phyloP scores from a whole-genome alignment of 2,113 vertebrate species.

The Tyrannus savana region DNA sequence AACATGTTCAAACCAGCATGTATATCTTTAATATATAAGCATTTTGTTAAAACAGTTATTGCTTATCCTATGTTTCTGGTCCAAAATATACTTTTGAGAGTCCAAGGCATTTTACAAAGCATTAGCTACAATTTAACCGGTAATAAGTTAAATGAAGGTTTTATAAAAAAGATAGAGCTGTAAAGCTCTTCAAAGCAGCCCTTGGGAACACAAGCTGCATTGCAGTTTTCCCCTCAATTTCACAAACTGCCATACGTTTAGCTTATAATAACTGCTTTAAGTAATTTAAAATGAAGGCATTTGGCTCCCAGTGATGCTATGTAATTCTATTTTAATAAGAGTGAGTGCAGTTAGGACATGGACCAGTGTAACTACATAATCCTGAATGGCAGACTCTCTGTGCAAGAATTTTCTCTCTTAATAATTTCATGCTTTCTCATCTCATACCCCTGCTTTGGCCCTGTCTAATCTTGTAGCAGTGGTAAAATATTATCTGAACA shows the following conservation, averaged over 20 bases:
- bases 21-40: background rate
- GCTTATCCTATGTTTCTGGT: background rate
- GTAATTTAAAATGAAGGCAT: background rate
- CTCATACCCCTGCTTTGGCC: background rate
- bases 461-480: background rate
- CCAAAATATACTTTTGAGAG: background rate
- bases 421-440: background rate
- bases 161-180: background rate
- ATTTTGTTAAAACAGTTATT: background rate
- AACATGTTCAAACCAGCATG: background rate
- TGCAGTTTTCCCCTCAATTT: background rate
- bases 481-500: background rate
- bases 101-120: background rate
- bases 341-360: fast-evolving
- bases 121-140: background rate
- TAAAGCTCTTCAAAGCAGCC: background rate
- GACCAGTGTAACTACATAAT: background rate
- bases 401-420: background rate
- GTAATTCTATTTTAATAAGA: background rate
- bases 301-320: background rate
- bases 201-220: background rate
- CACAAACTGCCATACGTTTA: background rate
- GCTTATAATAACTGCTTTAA: background rate
- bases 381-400: background rate
- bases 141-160: background rate